These are phyloP conservation scores for Dasypogon diadema DNA, from an alignment of 2,888 invertebrate genomes.

Conservation along the genomic window DNA sequence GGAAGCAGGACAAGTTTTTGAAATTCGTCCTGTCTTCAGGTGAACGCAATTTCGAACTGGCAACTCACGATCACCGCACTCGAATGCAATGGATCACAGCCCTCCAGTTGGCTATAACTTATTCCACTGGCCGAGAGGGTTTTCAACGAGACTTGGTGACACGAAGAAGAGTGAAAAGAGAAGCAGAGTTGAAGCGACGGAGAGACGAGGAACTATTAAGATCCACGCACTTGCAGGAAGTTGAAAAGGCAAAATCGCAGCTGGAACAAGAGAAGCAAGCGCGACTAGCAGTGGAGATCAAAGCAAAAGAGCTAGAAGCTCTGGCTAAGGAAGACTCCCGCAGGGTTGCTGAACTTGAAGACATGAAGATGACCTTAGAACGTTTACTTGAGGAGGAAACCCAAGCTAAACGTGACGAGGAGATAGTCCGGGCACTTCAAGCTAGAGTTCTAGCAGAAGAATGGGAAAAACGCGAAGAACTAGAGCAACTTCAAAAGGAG, in stretches of 20 bases:
- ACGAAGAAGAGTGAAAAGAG: slow-evolving; percentile 68
- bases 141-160: slow-evolving; percentile 76
- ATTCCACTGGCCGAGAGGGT: slow-evolving; percentile 77
- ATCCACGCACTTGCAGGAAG: slow-evolving; percentile 73
- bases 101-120: slow-evolving; percentile 77
- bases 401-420: slow-evolving; percentile 86
- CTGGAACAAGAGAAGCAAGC: slow-evolving; percentile 76
- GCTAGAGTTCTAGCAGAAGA: slow-evolving; percentile 83
- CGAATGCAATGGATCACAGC: slow-evolving; percentile 84
- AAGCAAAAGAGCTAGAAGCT: slow-evolving; percentile 76
- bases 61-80: slow-evolving; percentile 80
- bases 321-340: slow-evolving; percentile 79
- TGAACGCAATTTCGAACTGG: slow-evolving; percentile 80
- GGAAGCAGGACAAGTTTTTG: slow-evolving; percentile 69
- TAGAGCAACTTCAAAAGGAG: slow-evolving; percentile 83
- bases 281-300: slow-evolving; percentile 70
- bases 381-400: slow-evolving; percentile 82
- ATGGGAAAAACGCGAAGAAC: slow-evolving; percentile 84
- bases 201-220: slow-evolving; percentile 71
- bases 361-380: slow-evolving; percentile 78
- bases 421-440: slow-evolving; percentile 79
- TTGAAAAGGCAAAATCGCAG: slow-evolving; percentile 72
- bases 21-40: slow-evolving; percentile 77
- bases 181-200: slow-evolving; percentile 68
- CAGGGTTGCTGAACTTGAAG: slow-evolving; percentile 79